These are phyloP conservation scores for Hycleus cichorii DNA, from an alignment of 1,140 invertebrate species.

Conservation along the genomic window DNA sequence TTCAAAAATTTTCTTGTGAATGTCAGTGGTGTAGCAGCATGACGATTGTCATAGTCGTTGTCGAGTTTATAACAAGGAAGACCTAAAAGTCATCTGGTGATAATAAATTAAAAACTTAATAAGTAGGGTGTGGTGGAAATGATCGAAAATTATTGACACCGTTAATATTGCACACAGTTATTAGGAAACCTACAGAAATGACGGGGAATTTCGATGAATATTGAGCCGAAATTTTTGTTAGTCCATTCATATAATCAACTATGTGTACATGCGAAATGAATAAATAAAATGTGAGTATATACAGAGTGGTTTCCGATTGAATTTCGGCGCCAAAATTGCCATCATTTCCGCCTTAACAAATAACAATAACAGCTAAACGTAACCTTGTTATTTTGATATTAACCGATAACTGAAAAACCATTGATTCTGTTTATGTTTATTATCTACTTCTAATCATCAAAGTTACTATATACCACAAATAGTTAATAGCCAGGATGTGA, in stretches of 20 bases:
- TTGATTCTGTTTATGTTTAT: conserved; percentile 39
- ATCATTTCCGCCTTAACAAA: conserved; percentile 32
- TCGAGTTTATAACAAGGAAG: conserved; percentile 35
- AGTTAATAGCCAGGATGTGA: conserved; percentile 33
- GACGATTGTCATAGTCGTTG: conserved; percentile 35
- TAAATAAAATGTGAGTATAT: neutral
- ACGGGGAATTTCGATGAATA: neutral
- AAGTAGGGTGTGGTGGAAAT: conserved; percentile 14
- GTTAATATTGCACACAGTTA: conserved; percentile 17
- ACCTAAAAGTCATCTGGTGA: conserved; percentile 38
- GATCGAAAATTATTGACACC: neutral
- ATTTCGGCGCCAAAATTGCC: neutral
- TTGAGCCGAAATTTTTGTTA: neutral
- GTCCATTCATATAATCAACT: no score
- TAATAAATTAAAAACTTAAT: conserved; percentile 36
- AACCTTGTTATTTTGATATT: conserved; percentile 30
- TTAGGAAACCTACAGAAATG: neutral
- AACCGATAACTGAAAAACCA: conserved; percentile 41
- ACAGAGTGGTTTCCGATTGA: neutral
- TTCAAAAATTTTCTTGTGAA: no score
- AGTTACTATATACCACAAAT: conserved; percentile 45
- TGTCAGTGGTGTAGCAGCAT: conserved; percentile 27
- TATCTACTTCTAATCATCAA: conserved; percentile 42
- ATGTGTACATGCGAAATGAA: no score
- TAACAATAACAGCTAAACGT: conserved; percentile 41